These are phyloP conservation scores for Lobophora halterata DNA, from an alignment of 2,888 invertebrate species.

Conservation along the genomic window DNA sequence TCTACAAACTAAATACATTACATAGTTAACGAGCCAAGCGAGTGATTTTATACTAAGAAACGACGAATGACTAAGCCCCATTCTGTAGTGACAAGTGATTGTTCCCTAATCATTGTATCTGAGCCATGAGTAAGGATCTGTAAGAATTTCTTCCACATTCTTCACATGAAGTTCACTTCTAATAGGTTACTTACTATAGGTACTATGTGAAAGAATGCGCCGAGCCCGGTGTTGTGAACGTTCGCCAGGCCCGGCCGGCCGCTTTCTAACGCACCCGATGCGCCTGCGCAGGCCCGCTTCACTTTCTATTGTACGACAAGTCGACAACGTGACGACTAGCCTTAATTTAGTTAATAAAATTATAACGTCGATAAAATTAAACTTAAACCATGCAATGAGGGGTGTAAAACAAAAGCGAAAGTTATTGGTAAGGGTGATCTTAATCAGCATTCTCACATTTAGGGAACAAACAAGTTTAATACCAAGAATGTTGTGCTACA, in stretches of 20 bases:
- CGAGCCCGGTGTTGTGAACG: conserved; percentile 53
- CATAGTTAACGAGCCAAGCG: no score
- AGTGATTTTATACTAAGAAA: no score
- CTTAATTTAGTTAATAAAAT: conserved; percentile 33
- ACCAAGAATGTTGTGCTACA: conserved; percentile 12
- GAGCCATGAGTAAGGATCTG: conserved; percentile 16
- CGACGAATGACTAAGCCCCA: no score
- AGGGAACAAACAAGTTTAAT: conserved; percentile 22
- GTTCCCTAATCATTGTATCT: no score
- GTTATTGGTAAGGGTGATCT: conserved; percentile 26
- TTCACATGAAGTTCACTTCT: conserved; percentile 27
- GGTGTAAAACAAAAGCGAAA: conserved; percentile 20
- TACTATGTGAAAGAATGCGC: conserved; percentile 68
- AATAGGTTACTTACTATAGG: conserved; percentile 30
- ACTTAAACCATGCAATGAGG: conserved; percentile 14
- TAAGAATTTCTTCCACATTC: conserved; percentile 26
- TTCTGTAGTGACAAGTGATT: no score
- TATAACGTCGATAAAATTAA: conserved; percentile 26
- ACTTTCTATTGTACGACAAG: conserved; percentile 72
- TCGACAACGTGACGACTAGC: conserved; percentile 46
- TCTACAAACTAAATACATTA: no score
- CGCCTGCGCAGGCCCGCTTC: conserved; percentile 66
- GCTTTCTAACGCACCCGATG: conserved; percentile 75
- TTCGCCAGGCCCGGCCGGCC: conserved; percentile 55
- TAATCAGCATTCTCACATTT: conserved; percentile 23